These are phyloP conservation scores for Brachyhypopomus occidentalis DNA, from an alignment of 2,113 vertebrate genomes.

Conservation along the genomic window DNA sequence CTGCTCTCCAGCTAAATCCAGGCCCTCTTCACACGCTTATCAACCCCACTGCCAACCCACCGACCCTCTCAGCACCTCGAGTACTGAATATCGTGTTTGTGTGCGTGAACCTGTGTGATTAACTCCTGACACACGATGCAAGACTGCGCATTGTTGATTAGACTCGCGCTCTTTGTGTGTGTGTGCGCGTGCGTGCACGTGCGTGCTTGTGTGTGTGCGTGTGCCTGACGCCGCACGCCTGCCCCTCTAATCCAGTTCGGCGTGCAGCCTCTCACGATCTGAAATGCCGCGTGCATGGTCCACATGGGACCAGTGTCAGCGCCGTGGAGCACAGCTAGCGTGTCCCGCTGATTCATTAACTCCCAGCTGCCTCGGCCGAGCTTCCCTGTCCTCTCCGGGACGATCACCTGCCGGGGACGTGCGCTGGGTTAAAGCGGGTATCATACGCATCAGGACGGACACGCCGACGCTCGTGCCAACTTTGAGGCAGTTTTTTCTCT, in stretches of 20 bases:
- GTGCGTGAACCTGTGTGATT: conserved; percentile 20
- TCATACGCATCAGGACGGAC: neutral
- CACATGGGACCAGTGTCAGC: conserved; percentile 11
- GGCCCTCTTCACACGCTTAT: conserved; percentile 42
- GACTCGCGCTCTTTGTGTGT: conserved; percentile 32
- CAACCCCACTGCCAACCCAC: conserved; percentile 57
- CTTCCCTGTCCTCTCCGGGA: conserved; percentile 4
- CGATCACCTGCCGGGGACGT: conserved; percentile 28
- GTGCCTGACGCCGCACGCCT: neutral
- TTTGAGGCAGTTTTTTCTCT: no score
- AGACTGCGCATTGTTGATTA: conserved; percentile 25
- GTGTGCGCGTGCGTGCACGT: conserved; percentile 33
- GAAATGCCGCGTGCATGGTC: conserved; percentile 24
- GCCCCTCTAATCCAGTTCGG: conserved; percentile 28
- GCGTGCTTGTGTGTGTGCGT: conserved; percentile 23
- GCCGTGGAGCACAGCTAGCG: conserved; percentile 4
- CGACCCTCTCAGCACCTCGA: conserved; percentile 38
- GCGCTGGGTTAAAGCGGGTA: neutral
- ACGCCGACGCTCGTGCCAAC: no score
- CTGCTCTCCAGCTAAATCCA: conserved; percentile 34
- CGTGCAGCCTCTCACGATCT: conserved; percentile 12
- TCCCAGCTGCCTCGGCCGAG: conserved; percentile 18
- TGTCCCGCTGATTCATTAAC: conserved; percentile 47
- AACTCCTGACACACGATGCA: conserved; percentile 7
- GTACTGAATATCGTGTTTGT: conserved; percentile 8